Base-by-base conservation (phyloP, 2,113 vertebrate genomes). In the Scortum barcoo region DNA sequence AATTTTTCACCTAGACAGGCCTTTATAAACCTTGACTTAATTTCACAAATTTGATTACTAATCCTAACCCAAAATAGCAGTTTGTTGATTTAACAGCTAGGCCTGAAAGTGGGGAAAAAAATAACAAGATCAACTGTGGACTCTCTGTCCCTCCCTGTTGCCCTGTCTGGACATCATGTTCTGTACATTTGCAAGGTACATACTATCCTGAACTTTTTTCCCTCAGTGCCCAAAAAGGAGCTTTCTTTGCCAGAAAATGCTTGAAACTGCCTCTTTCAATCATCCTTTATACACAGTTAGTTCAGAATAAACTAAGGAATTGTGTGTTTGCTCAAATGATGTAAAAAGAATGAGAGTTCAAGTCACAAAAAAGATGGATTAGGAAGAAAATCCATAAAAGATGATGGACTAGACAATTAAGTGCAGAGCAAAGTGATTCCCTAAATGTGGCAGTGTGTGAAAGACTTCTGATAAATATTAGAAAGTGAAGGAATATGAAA, bases 391-490 rank as follows among this genome's bases (percentile, higher is more conserved):
- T 60, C 42, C 38, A 56, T 38, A 46, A 61, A 68, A 40, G 36
- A 73, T 76, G 78, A 79, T 82, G 72, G 78, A 86, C 86, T 82
- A 63, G 63, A 63, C 56, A 51, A 68, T 76, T 86, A 75, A 50
- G n/a, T 61, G 6, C n/a, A 57, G 57, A 51, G 66, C 44, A 69
- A 62, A 78, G 78, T 50, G 61, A 76, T 77, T 90, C 57, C 26
- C 75, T 50, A n/a, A 61, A 69, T 33, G 69, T 76, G 69, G 14
- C 42, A 53, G 80, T 9, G 40, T 13, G 72, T 72, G 72, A 70
- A 54, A 86, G 50, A 77, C 33, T 4, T 69, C 9, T 53, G 44
- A 73, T 71, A 66, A 66, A 65, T 56, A 53, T 57, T 65, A 72
- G 38, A 67, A 72, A 42, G 28, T 65, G 30, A 46, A 72, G 54